Conservation (phyloP, 2,797 vertebrate genomes). For the Petrocephalus sullivani region DNA sequence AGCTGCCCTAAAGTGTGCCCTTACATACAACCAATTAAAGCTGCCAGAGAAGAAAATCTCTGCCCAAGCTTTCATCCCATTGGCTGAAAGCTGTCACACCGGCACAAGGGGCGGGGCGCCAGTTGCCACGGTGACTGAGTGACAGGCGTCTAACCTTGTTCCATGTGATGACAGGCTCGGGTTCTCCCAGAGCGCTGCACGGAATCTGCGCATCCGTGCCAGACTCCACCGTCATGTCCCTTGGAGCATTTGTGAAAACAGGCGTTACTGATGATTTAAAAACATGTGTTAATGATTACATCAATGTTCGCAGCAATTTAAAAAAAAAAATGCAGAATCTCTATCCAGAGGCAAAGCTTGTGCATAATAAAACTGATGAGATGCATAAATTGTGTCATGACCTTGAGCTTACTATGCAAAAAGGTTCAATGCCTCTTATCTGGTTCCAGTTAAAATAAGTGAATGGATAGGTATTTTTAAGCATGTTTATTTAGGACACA, state of each 20-base stretch:
- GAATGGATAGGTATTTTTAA: background rate
- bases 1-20: background rate
- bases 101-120: constrained; percentile 1
- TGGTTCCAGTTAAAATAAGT: background rate
- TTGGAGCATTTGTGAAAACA: constrained; percentile 88
- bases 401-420: background rate
- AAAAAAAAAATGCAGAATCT: constrained; percentile 27
- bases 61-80: background rate
- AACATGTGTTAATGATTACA: constrained; percentile 62
- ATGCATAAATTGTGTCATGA: background rate
- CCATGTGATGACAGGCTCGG: constrained; percentile 89
- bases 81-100: constrained; percentile 2
- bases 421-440: background rate
- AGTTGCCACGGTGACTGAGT: background rate
- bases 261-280: constrained; percentile 85
- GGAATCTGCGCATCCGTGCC: constrained; percentile 88
- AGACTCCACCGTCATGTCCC: constrained; percentile 87
- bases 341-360: background rate
- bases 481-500: background rate
- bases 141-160: constrained; percentile 78
- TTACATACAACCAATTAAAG: background rate
- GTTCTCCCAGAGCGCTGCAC: constrained; percentile 91
- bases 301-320: constrained; percentile 24
- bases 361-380: constrained; percentile 9
- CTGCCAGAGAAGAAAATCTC: background rate